Evolutionary conservation across 2,797 vertebrate genomes (phyloP), one percentile per base, ranked within the genome.

Genomic region (Gadopsis bispinosus): DNA sequence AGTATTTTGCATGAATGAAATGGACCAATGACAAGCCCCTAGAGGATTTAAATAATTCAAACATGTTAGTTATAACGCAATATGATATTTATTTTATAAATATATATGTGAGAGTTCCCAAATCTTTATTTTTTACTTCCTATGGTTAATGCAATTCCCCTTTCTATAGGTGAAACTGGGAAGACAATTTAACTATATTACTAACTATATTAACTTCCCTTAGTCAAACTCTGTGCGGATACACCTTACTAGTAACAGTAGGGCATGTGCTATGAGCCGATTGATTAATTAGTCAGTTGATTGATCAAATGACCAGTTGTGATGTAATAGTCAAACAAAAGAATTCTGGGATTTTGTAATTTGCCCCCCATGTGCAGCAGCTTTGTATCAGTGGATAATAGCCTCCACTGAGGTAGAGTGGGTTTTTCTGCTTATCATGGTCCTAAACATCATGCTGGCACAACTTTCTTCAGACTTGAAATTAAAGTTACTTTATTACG

Each of bases 11-110:
- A 43, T 59, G 9, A 33, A 48, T 33, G 33, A 33, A 33, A 31
- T 35, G 47, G 55, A 59, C 60, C 11, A 14, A 71, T 31, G 22
- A 54, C 47, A 75, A 66, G 13, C 59, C 51, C 43, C n/a, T 43
- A 37, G 13, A 16, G 47, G 22, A 62, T 61, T 22, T 76, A 29
- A 69, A 79, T 75, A 58, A 82, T 76, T 22, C 19, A 70, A 35
- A 65, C 12, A 75, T 50, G 11, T 48, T 65, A 22, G 26, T 50
- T n/a, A 58, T 43, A 14, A 53, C 13, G n/a, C 13, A 19, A 22
- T 29, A 33, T 29, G 10, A 68, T 41, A 66, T 31, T 31, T n/a
- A 26, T 43, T 1, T 47, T 31, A 55, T 37, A 8, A 48, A 53
- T 17, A 43, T 37, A 37, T 20, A 47, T 26, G 7, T 35, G 20